These are phyloP conservation scores for Moxostoma hubbsi DNA, from an alignment of 2,797 vertebrate genomes.

Conservation along the genomic window DNA sequence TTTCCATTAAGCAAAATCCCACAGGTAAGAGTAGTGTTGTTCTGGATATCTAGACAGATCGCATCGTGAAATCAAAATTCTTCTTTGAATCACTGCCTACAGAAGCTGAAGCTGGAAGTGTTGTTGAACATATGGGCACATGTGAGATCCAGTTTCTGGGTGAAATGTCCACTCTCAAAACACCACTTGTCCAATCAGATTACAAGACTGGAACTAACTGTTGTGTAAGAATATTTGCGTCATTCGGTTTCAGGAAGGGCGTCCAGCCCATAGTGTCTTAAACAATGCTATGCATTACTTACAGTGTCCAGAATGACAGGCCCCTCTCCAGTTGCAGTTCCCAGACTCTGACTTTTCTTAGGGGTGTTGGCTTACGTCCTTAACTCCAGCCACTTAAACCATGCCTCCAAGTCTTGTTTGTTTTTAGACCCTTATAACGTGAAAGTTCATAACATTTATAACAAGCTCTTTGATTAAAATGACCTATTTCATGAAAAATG, in stretches of 20 bases:
- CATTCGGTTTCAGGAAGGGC: neutral
- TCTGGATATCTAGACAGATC: no score
- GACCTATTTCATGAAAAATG: constrained; percentile 40
- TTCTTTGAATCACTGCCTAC: no score
- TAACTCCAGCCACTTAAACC: neutral
- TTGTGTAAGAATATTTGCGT: no score
- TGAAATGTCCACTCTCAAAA: no score
- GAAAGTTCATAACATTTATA: constrained; percentile 7
- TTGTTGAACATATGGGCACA: no score
- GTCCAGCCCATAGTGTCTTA: constrained; percentile 1
- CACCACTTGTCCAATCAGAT: no score
- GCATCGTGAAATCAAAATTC: no score
- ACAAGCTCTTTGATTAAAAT: constrained; percentile 23
- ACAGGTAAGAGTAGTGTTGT: no score
- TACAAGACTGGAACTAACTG: no score
- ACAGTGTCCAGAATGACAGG: neutral
- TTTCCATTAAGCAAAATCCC: no score
- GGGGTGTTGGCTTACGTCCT: constrained; percentile 6
- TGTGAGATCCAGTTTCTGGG: no score
- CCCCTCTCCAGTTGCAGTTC: constrained; percentile 10
- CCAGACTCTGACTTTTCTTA: constrained; percentile 16
- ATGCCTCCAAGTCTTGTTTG: constrained; percentile 1
- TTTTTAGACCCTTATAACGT: constrained; percentile 44
- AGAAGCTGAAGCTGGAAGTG: no score
- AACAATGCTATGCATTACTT: constrained; percentile 15